Base-by-base conservation (phyloP, 2,113 vertebrate species). In the Acrocephalus arundinaceus region DNA sequence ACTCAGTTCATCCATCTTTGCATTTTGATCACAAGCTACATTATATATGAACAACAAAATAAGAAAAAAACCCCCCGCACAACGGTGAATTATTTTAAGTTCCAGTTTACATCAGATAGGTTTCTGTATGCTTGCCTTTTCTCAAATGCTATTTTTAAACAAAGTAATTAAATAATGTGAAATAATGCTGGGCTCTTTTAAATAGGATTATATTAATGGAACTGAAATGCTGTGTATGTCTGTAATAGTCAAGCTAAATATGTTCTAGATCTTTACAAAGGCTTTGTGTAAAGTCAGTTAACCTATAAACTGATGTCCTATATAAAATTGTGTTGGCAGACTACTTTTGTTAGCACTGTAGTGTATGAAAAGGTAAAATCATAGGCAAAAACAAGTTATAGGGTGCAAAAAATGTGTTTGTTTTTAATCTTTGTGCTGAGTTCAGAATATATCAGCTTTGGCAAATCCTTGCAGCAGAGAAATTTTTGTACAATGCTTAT, bases 111-210 rank as follows among this genome's bases (percentile, higher is more conserved):
- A 75, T 86, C 65, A 86, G 27, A 52, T 74, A 43, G 61, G 13
- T 86, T 92, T 92, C 59, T 77, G 52, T 92, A 58, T 66, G 72
- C 49, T 94, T 91, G 31, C 52, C 33, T 85, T 94, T 96, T 21
- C 35, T 93, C n/a, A 73, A 55, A 58, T 86, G 63, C 45, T 91
- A 11, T 73, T 95, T 94, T 73, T 80, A 71, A 87, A 73, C 59
- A 63, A 85, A 82, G 6, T 41, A 89, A 71, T 77, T 57, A 54
- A 89, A 86, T 87, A 96, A 96, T 91, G 87, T 96, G 94, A 95
- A 94, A 83, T 93, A 90, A 58, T 25, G 39, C 51, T 73, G 49
- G 66, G 54, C 49, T 93, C 51, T 88, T 55, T 85, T 91, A 76
- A 74, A 79, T 82, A 85, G 28, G 27, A 24, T 85, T 93, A 22